Evolutionary conservation across 2,888 invertebrate genomes (phyloP), one percentile per base, ranked within the genome.

Genomic region (Craniophora ligustri): DNA sequence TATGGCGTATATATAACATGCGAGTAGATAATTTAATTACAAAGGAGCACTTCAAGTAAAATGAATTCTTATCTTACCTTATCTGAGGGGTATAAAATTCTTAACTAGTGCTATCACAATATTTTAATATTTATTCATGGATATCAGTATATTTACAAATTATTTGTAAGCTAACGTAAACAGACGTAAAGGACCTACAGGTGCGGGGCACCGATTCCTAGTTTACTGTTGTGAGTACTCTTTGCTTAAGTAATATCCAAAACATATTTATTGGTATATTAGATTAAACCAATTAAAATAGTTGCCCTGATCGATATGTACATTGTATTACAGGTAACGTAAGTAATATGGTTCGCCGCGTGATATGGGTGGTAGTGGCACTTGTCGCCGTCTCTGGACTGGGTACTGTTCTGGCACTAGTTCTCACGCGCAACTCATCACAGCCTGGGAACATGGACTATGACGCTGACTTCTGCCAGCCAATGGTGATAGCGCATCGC

Each of bases 401-500:
- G 7, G 73, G 64, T 67, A 60, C 75, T 28, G 38, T 75, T 5
- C 51, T 80, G 5, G 73, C 63, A 0, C 16, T 81, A 4, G 69
- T 67, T 4, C 39, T 60, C 51, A 50, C 51, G n/a, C 67, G 63
- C 5, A 71, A 70, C 26, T 63, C 46, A 21, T 8, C 54, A 10
- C 19, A 34, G 6, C 0, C 42, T n/a, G 44, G n/a, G 11, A 59
- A 55, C 16, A 48, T 72, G 13, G 68, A 75, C 36, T 74, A 73
- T 19, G 79, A 82, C 19, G 81, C 84, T 0, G 86, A 88, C 41
- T 78, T 80, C 32, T 91, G 91, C 57, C 73, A 79, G 14, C 91
- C 89, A 0, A 58, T 88, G 5, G 78, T 91, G 1, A 88, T 93
- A 31, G 92, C 89, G 0, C 92, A 93, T 62, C 81, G 92, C 7